Percentiles rank a stretch among this genome's conserved stretches.
Conservation (phyloP, 1,140 invertebrate species). For the Diprion similis region DNA sequence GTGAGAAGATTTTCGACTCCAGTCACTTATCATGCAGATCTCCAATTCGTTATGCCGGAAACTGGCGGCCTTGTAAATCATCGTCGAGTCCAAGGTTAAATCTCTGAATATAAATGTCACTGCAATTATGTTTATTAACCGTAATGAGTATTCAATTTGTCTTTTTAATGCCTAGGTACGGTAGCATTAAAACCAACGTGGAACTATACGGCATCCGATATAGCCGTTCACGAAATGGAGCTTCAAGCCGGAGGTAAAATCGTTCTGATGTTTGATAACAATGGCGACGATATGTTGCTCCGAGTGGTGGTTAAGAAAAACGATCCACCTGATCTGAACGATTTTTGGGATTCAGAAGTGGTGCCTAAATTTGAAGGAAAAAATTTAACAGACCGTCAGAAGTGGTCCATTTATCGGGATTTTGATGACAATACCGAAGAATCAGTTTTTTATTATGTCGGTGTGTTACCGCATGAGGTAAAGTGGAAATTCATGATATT, state of each 20-base stretch:
- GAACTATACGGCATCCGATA: background rate
- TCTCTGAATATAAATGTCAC: background rate
- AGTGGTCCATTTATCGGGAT: background rate
- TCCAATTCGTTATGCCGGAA: background rate
- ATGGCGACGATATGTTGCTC: background rate
- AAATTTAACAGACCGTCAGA: background rate
- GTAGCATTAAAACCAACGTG: background rate
- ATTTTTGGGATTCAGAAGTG: slow-evolving; percentile 6
- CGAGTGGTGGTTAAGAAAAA: background rate
- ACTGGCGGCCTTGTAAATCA: background rate
- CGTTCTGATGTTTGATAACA: background rate
- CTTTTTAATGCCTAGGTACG: background rate
- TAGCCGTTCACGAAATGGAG: background rate
- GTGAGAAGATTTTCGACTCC: background rate
- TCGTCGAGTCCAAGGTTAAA: background rate
- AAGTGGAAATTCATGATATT: background rate
- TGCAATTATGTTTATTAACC: background rate
- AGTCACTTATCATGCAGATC: background rate
- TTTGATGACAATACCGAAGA: background rate
- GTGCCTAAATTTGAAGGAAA: background rate
- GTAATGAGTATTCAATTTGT: background rate
- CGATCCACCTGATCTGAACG: background rate
- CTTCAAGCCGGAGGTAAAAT: background rate
- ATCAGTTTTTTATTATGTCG: slow-evolving; percentile 5
- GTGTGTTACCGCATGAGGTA: slow-evolving; percentile 9